Conservation (phyloP, 2,797 vertebrate genomes). For the Hippopotamyrus pictus region DNA sequence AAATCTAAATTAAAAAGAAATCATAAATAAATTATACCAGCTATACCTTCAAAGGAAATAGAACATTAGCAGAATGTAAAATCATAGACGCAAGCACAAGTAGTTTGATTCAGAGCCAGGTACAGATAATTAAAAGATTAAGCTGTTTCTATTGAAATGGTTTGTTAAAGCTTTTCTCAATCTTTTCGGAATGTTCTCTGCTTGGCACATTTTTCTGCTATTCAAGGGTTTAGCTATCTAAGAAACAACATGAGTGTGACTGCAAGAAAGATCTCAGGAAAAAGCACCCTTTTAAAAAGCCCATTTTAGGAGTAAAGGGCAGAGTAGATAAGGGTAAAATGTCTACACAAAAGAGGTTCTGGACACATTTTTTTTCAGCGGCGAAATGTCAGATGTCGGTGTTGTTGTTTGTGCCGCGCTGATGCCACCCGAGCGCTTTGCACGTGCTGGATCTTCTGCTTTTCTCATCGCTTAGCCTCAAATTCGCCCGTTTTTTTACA, state of each 20-base stretch:
- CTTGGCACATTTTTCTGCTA: background rate
- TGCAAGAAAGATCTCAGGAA: background rate
- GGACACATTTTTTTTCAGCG: background rate
- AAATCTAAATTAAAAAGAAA: background rate
- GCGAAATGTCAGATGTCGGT: background rate
- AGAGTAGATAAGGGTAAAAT: background rate
- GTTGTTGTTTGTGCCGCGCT: background rate
- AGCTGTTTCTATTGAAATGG: background rate
- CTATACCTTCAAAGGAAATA: background rate
- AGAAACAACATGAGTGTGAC: background rate
- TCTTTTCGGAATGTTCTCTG: background rate
- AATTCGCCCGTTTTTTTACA: background rate
- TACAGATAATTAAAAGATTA: background rate
- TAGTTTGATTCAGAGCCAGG: background rate
- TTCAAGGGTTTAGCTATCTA: background rate
- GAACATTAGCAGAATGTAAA: background rate
- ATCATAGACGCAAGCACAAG: background rate
- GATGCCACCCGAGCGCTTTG: background rate
- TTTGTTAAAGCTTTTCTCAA: background rate
- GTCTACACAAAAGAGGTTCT: background rate
- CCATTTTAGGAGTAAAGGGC: background rate
- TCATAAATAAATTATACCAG: background rate
- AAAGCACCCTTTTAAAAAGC: slow-evolving; percentile 6
- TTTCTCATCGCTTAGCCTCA: background rate
- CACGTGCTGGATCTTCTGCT: background rate